These are phyloP conservation scores for Eulacestoma nigropectus DNA, from an alignment of 2,113 vertebrate genomes.

Conservation along the genomic window DNA sequence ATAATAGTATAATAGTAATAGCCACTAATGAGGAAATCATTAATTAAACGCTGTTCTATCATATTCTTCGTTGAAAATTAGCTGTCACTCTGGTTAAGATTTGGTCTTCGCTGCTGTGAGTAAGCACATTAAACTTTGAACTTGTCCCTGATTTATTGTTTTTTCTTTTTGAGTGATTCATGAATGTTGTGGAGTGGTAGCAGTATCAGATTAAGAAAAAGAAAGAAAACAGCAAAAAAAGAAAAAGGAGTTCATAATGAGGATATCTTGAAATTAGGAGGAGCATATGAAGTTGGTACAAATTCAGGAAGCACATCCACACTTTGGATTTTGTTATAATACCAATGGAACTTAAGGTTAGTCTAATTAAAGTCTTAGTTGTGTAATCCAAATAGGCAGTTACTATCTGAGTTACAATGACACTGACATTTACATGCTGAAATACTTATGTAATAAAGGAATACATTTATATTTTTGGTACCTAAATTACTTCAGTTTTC, in stretches of 20 bases:
- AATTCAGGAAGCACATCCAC: background rate
- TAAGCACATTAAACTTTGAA: background rate
- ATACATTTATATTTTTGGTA: background rate
- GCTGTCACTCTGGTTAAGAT: background rate
- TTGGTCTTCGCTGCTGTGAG: background rate
- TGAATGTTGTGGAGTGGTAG: background rate
- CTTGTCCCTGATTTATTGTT: background rate
- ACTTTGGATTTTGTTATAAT: background rate
- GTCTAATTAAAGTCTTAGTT: background rate
- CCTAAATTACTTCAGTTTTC: background rate
- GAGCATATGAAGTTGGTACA: background rate
- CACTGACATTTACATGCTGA: background rate
- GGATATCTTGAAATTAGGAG: background rate
- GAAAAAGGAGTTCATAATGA: background rate
- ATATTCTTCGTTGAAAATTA: background rate
- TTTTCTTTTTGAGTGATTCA: background rate
- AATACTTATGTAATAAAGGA: background rate
- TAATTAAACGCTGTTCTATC: background rate
- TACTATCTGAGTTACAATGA: background rate
- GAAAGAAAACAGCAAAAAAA: background rate
- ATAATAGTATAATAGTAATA: background rate
- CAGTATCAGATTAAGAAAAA: background rate
- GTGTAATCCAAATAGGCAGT: background rate
- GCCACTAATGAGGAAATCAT: background rate
- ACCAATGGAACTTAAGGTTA: background rate